Evolutionary conservation across 2,888 invertebrate genomes (phyloP), one percentile per base, ranked within the genome.

Genomic region (Chymomyza fuscimana): DNA sequence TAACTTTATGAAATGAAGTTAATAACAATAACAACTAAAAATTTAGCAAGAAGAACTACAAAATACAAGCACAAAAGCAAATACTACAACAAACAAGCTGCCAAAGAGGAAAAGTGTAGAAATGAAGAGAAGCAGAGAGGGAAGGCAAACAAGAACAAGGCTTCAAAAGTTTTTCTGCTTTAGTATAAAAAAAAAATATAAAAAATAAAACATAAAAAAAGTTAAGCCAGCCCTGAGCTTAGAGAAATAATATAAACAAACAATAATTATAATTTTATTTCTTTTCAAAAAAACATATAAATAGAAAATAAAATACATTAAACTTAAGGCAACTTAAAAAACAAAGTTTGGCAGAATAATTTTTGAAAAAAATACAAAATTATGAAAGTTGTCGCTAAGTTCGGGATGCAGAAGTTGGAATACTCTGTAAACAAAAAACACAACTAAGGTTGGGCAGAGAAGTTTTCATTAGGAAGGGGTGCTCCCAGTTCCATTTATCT

Each of bases 261-360:
- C 71, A 87, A 87, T 85, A 82, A 79, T 81, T 87, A 73, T 65
- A 75, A 74, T 76, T 74, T 74, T 67, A 77, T 77, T 73, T 68
- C 40, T 67, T 74, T 59, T 51, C 40, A 52, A 19, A 52, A 52
- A 63, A 72, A 76, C 58, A 60, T 32, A 25, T 50, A 46, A 40
- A 40, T 40, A 9, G 40, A 40, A 40, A 40, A 22, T 51, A 63
- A 50, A 68, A 60, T 22, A 71, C 72, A 72, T 75, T 67, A 65
- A 67, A 62, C 54, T 72, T 16, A 29, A 15, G 61, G 29, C 66
- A 74, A 74, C 79, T 82, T 87, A 72, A 82, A 74, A 63, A 59
- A 46, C 36, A 71, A 77, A 78, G 73, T 65, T 70, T 50, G 40
- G 10, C 9, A 9, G 40, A 40, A 40, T 5, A 40, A 40, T 40